These are phyloP conservation scores for Proctacanthus coquilletti DNA, from an alignment of 1,140 invertebrate species.

Conservation along the genomic window DNA sequence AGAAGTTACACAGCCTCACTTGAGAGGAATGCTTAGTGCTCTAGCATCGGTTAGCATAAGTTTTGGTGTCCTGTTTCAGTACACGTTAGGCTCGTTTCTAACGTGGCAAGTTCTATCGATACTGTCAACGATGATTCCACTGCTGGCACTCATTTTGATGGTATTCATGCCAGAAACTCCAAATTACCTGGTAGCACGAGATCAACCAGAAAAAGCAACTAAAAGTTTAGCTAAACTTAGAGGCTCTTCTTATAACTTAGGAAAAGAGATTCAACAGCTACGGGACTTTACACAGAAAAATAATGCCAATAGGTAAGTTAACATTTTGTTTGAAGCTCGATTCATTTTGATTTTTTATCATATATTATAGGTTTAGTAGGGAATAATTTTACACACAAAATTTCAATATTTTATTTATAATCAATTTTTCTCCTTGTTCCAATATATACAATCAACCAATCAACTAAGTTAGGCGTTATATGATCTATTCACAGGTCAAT, in stretches of 20 bases:
- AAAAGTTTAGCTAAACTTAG: constrained; percentile 42
- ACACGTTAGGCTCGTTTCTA: constrained; percentile 41
- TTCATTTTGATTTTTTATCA: too few relatives aligned
- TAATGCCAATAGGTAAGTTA: constrained; percentile 35
- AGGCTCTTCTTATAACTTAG: constrained; percentile 42
- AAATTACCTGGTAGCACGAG: constrained; percentile 47
- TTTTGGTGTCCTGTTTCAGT: constrained; percentile 41
- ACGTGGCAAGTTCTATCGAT: constrained; percentile 43
- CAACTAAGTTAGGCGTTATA: too few relatives aligned
- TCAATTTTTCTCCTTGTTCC: too few relatives aligned
- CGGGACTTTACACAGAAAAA: constrained; percentile 44
- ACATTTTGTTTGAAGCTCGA: too few relatives aligned
- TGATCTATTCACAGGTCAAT: too few relatives aligned
- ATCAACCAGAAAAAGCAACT: constrained; percentile 42
- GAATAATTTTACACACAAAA: too few relatives aligned
- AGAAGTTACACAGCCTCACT: constrained; percentile 51
- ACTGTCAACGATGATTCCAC: constrained; percentile 40
- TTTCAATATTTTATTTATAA: too few relatives aligned
- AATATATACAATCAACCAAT: too few relatives aligned
- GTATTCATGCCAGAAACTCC: constrained; percentile 55
- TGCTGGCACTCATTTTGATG: constrained; percentile 39
- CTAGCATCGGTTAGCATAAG: constrained; percentile 45
- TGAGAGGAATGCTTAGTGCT: constrained; percentile 48
- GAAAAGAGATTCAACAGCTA: constrained; percentile 45
- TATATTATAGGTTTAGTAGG: too few relatives aligned